Conservation (phyloP, 1,140 invertebrate species). For the Brachionus plicatilis region DNA sequence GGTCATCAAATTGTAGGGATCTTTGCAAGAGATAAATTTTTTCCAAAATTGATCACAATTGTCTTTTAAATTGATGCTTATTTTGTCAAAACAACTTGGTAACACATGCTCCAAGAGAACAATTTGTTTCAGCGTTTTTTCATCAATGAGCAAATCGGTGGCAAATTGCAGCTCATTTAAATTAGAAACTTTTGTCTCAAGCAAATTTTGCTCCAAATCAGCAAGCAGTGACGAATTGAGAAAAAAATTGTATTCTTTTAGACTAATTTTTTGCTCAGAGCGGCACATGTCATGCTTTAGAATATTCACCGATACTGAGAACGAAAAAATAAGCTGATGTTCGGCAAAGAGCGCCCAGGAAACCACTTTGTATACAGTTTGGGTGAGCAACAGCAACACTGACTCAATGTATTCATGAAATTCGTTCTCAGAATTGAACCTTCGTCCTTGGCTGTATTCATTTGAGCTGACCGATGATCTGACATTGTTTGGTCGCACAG, state of each 20-base stretch:
- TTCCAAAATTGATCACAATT: constrained; percentile 19
- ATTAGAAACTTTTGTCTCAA: not conserved
- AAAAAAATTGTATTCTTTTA: constrained; percentile 26
- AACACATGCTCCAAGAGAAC: not conserved
- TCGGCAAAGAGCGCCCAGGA: constrained; percentile 47
- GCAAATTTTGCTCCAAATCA: not conserved
- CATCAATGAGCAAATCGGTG: not conserved
- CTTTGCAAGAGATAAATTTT: not conserved
- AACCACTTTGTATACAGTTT: constrained; percentile 20
- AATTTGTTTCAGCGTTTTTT: not conserved
- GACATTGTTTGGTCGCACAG: not conserved
- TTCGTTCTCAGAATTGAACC: not conserved
- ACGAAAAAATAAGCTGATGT: constrained; percentile 54
- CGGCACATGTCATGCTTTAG: not conserved
- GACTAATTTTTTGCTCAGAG: not conserved
- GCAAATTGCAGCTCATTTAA: not conserved
- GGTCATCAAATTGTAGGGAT: not conserved
- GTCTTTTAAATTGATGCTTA: not conserved
- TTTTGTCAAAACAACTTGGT: not conserved
- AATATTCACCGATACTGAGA: constrained; percentile 43
- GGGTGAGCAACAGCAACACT: not conserved
- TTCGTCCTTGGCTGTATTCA: not conserved
- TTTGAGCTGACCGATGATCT: not conserved
- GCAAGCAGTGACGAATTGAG: constrained; percentile 24
- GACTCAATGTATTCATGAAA: not conserved